These are phyloP conservation scores for Drosophila melanosoma DNA, from an alignment of 2,888 invertebrate genomes.

Conservation along the genomic window DNA sequence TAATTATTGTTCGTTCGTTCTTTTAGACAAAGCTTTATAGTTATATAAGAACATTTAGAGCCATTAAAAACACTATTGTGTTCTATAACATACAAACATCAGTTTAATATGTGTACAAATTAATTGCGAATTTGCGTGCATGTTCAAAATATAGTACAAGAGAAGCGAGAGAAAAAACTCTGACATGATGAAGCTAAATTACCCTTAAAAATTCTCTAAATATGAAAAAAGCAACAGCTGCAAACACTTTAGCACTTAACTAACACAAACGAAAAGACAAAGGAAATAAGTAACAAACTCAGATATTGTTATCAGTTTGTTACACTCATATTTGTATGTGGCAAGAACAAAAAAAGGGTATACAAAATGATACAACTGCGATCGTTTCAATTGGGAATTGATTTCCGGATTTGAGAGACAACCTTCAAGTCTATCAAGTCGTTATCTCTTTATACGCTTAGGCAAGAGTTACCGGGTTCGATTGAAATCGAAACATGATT, in stretches of 20 bases:
- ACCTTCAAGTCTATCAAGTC: conserved; percentile 26
- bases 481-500: conserved; percentile 20
- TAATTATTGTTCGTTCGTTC: neutral
- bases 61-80: conserved; percentile 35
- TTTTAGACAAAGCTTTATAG: conserved; percentile 4
- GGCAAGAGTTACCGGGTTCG: conserved; percentile 15
- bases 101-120: conserved; percentile 54
- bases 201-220: conserved; percentile 20
- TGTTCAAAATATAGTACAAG: conserved; percentile 24
- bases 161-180: conserved; percentile 9
- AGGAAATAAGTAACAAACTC: neutral
- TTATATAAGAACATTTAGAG: conserved; percentile 21
- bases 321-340: neutral
- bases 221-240: neutral
- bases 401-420: conserved; percentile 39
- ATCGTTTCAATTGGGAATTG: conserved; percentile 21
- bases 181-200: conserved; percentile 16
- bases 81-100: conserved; percentile 34
- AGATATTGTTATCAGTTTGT: neutral
- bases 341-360: conserved; percentile 4
- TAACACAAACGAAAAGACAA: neutral
- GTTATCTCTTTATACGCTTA: conserved; percentile 31
- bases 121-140: conserved; percentile 59
- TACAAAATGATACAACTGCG: neutral
- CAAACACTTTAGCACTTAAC: neutral